A percentile compares a stretch with the other conserved stretches of the same genome.
Evolutionary conservation across 1,140 invertebrate species (phyloP).

Genomic region (Steinernema khuongi): DNA sequence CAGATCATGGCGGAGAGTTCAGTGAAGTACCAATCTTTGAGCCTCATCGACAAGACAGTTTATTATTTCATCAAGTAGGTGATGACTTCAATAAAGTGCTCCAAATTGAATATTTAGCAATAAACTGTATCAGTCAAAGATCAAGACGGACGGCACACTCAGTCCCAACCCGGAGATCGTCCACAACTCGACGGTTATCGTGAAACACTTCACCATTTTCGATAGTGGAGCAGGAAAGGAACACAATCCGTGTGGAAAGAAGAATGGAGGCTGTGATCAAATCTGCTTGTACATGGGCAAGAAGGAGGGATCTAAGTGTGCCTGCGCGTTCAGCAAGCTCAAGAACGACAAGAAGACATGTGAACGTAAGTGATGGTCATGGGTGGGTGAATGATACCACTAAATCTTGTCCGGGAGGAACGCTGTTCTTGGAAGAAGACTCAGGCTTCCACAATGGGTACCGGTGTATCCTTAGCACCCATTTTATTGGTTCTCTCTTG

Average conservation of each 20-base stretch:
- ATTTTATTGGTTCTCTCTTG: no score
- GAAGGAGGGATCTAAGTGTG: neutral
- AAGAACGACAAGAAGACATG: neutral
- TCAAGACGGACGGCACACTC: neutral
- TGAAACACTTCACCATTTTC: neutral
- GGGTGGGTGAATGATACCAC: no score
- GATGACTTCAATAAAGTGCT: neutral
- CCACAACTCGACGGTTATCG: neutral
- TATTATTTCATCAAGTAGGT: neutral
- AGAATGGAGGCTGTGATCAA: constrained; percentile 74
- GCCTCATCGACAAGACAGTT: neutral
- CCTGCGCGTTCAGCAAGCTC: neutral
- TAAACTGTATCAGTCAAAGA: neutral
- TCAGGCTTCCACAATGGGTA: no score
- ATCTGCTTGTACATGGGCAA: constrained; percentile 66
- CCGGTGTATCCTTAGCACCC: no score
- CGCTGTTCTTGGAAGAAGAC: no score
- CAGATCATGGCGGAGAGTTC: constrained; percentile 28
- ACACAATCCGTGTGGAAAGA: constrained; percentile 67
- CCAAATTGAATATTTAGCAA: neutral
- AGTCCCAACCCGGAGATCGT: neutral
- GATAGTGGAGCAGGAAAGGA: neutral
- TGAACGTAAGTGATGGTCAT: neutral
- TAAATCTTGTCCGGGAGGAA: no score
- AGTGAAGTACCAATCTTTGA: neutral